Percentiles rank a stretch among this genome's conserved stretches.
Evolutionary conservation across 2,888 invertebrate genomes (phyloP).

Genomic region (Lasioglossum lativentre): DNA sequence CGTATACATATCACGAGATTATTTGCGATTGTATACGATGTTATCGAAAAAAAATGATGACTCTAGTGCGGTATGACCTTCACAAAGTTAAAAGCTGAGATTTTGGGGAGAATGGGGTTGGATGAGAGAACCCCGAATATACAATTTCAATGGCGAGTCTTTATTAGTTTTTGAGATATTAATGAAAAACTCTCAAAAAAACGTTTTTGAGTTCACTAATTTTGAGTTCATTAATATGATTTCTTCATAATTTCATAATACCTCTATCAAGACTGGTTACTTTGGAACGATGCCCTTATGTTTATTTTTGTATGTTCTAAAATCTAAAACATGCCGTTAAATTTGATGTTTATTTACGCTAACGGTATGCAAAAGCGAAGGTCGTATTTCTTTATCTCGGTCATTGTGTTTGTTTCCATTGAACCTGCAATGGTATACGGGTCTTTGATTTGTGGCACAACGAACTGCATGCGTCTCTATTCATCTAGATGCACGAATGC

Average conservation of each 20-base stretch:
- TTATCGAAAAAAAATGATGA: not conserved
- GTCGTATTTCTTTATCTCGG: slow-evolving; percentile 15
- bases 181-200: no score
- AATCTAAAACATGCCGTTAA: not conserved
- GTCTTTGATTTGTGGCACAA: slow-evolving; percentile 48
- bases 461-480: slow-evolving; percentile 44
- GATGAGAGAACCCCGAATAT: no score
- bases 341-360: slow-evolving; percentile 16
- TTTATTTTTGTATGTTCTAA: not conserved
- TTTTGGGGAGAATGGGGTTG: not conserved
- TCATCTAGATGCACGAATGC: slow-evolving; percentile 52
- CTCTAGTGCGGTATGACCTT: not conserved
- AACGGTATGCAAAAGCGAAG: not conserved
- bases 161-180: not conserved
- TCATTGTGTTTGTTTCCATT: slow-evolving; percentile 44
- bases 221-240: not conserved
- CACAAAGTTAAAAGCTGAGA: not conserved
- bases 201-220: not conserved
- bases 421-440: not conserved
- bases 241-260: not conserved
- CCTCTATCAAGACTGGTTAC: not conserved
- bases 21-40: not conserved
- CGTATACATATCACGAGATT: not conserved
- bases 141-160: not conserved
- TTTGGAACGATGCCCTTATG: not conserved